Percentiles rank a stretch among this genome's conserved stretches.
phyloP scores from a whole-genome alignment of 2,797 vertebrate species.

The Melanotaenia boesemani region DNA sequence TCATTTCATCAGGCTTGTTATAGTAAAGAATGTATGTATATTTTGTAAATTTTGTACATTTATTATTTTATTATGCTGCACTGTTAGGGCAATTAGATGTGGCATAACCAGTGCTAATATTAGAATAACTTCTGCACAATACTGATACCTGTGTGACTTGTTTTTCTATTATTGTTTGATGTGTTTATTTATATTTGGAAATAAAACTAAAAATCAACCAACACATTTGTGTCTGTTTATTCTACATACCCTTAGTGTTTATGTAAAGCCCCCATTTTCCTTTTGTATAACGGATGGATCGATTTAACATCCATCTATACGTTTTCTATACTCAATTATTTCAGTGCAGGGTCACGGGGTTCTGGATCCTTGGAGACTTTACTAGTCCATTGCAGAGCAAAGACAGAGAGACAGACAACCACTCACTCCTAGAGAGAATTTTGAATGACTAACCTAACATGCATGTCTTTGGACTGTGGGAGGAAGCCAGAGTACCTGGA shows the following conservation, averaged over 20 bases:
- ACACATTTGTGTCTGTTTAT: not conserved
- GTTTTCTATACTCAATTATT: not conserved
- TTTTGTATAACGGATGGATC: not conserved
- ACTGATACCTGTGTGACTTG: slow-evolving; percentile 53
- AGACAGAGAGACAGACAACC: too few relatives aligned
- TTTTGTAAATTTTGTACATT: slow-evolving; percentile 66
- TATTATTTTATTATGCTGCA: slow-evolving; percentile 52
- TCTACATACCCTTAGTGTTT: not conserved
- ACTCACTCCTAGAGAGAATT: not conserved
- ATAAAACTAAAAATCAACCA: slow-evolving; percentile 62
- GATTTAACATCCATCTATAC: not conserved
- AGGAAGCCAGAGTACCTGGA: not conserved
- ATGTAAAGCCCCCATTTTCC: not conserved
- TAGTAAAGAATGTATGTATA: slow-evolving; percentile 54
- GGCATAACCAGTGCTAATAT: slow-evolving; percentile 42
- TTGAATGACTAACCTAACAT: not conserved
- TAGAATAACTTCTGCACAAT: slow-evolving; percentile 14
- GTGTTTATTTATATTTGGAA: slow-evolving; percentile 80
- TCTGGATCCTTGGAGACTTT: not conserved
- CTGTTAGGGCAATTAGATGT: slow-evolving; percentile 39
- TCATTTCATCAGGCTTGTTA: slow-evolving; percentile 69
- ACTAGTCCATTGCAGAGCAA: not conserved
- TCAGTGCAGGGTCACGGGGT: too few relatives aligned
- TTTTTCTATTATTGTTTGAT: slow-evolving; percentile 66
- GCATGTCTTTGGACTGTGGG: not conserved